Percentiles rank a stretch among this genome's conserved stretches.
Conservation (phyloP, 1,140 invertebrate species). For the Heliconius hermathena region DNA sequence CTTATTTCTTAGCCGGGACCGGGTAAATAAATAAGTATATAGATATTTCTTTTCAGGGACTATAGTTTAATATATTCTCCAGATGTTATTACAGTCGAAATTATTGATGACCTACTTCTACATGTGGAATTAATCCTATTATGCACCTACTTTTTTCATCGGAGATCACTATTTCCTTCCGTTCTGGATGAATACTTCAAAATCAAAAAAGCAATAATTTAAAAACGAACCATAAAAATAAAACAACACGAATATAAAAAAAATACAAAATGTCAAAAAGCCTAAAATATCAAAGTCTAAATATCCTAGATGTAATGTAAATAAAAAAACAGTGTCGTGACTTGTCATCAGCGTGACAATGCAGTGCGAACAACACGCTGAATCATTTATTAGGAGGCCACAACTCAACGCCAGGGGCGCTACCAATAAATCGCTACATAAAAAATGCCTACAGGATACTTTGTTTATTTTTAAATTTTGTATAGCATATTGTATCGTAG, state of each 20-base stretch:
- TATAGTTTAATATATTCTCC: too few species aligned
- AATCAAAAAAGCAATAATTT: too few species aligned
- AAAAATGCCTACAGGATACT: slow-evolving; percentile 18
- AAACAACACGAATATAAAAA: not conserved
- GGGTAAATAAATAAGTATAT: too few species aligned
- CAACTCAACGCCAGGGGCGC: slow-evolving; percentile 27
- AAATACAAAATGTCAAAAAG: not conserved
- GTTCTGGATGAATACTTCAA: too few species aligned
- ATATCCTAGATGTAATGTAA: not conserved
- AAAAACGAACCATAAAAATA: not conserved
- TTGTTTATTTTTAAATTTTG: not conserved
- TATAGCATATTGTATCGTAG: not conserved
- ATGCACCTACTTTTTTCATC: too few species aligned
- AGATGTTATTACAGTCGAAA: too few species aligned
- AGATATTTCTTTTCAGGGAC: too few species aligned
- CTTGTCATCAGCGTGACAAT: slow-evolving; percentile 32
- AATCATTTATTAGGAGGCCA: slow-evolving; percentile 37
- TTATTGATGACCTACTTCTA: too few species aligned
- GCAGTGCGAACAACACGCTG: slow-evolving; percentile 24
- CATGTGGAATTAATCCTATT: too few species aligned
- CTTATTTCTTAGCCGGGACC: too few species aligned
- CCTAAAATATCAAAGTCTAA: not conserved
- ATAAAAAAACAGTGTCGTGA: slow-evolving; percentile 10
- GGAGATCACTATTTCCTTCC: too few species aligned
- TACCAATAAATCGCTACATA: slow-evolving; percentile 29